Conservation (phyloP, 1,140 invertebrate genomes). For the Drosophila funebris region DNA sequence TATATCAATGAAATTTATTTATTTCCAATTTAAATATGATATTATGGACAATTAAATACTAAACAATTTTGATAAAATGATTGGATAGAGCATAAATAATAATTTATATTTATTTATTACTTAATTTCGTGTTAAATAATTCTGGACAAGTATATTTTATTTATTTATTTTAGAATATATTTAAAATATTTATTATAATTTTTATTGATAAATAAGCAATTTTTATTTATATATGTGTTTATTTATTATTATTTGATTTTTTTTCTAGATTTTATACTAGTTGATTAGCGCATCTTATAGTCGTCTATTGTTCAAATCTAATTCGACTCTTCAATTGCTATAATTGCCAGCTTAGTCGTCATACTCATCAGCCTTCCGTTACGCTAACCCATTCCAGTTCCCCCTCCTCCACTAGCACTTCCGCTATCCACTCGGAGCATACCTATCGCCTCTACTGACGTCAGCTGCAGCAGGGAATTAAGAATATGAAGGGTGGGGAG, state of each 20-base stretch:
- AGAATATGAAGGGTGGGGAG: not conserved
- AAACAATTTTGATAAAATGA: too few relatives aligned
- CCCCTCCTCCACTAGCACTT: not conserved
- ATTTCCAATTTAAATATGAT: too few relatives aligned
- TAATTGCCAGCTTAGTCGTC: conserved; percentile 46
- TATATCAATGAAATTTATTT: too few relatives aligned
- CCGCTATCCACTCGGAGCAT: not conserved
- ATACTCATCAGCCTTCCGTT: conserved; percentile 25
- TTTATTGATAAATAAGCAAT: not conserved
- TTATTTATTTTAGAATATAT: too few relatives aligned
- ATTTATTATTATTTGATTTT: not conserved
- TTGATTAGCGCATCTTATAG: conserved; percentile 10
- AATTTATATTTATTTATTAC: too few relatives aligned
- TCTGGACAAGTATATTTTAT: too few relatives aligned
- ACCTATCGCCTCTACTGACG: not conserved
- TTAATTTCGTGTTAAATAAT: too few relatives aligned
- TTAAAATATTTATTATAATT: too few relatives aligned
- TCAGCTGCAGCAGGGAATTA: not conserved
- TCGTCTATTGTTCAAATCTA: not conserved
- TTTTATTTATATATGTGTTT: not conserved
- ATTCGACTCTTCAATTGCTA: conserved; percentile 20
- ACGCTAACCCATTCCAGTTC: not conserved
- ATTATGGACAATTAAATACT: too few relatives aligned
- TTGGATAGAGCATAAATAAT: too few relatives aligned
- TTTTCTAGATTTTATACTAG: not conserved